Conservation (phyloP, 2,888 invertebrate species). For the Tupiocoris notatus region DNA sequence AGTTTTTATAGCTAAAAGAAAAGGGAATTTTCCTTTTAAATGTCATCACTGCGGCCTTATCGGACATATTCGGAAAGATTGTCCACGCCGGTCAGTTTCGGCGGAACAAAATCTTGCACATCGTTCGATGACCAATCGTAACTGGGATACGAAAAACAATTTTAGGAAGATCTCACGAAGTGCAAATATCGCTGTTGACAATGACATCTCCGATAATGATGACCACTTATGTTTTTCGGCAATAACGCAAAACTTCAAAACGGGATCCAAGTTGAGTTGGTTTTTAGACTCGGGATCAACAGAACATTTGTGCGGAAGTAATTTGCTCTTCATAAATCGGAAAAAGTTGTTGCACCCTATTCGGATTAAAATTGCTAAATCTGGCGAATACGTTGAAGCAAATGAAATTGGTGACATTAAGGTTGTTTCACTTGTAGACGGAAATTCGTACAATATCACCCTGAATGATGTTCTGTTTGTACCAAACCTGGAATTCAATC, state of each 20-base stretch:
- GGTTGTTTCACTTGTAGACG: not conserved
- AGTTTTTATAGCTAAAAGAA: not conserved
- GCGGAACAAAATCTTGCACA: too few relatives aligned
- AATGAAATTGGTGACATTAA: not conserved
- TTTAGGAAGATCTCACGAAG: not conserved
- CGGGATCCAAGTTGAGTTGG: not conserved
- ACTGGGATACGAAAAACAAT: not conserved
- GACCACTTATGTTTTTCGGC: not conserved
- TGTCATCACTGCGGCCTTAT: not conserved
- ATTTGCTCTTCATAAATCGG: not conserved
- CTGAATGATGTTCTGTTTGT: not conserved
- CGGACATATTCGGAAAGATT: not conserved
- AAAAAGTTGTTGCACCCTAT: not conserved
- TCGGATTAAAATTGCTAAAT: not conserved
- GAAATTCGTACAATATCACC: not conserved
- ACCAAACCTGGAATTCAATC: conserved; percentile 8
- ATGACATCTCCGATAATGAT: too few relatives aligned
- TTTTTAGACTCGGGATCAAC: not conserved
- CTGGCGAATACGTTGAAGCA: not conserved
- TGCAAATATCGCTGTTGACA: conserved; percentile 1
- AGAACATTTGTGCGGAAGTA: not conserved
- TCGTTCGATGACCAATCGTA: too few relatives aligned
- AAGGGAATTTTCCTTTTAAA: not conserved
- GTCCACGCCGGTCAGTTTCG: too few relatives aligned
- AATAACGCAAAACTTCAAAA: not conserved